Percentiles rank a stretch among this genome's conserved stretches.
These are phyloP conservation scores for Poecilia gillii DNA, from an alignment of 2,797 vertebrate genomes.

Conservation along the genomic window DNA sequence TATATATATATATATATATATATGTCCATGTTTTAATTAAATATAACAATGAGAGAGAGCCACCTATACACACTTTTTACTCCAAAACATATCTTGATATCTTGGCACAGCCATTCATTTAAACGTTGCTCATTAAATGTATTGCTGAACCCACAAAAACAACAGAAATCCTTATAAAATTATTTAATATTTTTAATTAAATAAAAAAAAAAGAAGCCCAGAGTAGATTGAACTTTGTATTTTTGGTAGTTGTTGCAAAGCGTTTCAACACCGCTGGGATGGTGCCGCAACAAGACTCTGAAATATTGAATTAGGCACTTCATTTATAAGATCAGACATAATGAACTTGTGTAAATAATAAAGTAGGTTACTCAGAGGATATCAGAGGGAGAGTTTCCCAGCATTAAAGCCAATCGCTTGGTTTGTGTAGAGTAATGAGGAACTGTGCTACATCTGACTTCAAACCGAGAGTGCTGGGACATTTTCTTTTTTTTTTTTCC, in stretches of 20 bases:
- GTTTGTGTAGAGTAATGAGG: not conserved
- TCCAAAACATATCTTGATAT: not conserved
- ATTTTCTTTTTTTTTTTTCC: not conserved
- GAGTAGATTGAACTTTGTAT: not conserved
- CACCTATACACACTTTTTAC: not conserved
- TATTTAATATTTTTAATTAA: not conserved
- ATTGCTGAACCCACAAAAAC: not conserved
- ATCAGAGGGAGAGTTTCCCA: not conserved
- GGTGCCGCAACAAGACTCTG: not conserved
- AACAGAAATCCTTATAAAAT: not conserved
- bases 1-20: no score
- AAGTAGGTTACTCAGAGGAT: not conserved
- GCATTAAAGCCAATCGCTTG: not conserved
- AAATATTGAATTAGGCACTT: constrained; percentile 1
- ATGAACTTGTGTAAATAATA: constrained; percentile 15
- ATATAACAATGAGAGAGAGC: not conserved
- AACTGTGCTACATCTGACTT: constrained; percentile 5
- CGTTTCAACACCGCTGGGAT: not conserved
- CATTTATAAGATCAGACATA: not conserved
- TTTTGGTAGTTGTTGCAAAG: not conserved
- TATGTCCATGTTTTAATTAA: not conserved
- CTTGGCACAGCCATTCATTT: not conserved
- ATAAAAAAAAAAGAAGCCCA: not conserved
- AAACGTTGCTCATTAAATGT: not conserved
- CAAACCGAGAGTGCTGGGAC: not conserved